A percentile compares a stretch with the other conserved stretches of the same genome.
Evolutionary conservation across 2,113 vertebrate species (phyloP).

Genomic region (Phrynosoma platyrhinos): DNA sequence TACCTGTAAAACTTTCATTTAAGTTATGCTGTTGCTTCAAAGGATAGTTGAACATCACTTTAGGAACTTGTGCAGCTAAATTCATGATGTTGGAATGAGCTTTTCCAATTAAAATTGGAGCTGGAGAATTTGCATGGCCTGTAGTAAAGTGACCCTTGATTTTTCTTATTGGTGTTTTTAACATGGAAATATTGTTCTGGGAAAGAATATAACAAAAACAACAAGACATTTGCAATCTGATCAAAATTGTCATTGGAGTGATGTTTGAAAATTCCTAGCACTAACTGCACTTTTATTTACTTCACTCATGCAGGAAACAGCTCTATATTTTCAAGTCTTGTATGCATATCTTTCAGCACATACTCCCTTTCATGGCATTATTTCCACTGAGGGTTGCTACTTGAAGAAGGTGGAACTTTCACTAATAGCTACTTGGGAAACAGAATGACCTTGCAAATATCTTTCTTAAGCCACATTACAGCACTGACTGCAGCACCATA

Average conservation of each 20-base stretch:
- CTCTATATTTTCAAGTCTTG: neutral
- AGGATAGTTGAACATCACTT: constrained; percentile 75
- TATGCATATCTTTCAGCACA: neutral
- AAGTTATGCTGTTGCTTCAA: constrained; percentile 77
- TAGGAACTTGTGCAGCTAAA: constrained; percentile 75
- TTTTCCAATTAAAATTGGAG: constrained; percentile 80
- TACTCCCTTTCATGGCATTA: neutral
- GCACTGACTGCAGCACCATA: neutral
- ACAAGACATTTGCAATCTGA: neutral
- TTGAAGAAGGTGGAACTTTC: neutral
- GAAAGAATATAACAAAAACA: neutral
- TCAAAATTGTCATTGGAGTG: neutral
- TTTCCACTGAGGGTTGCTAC: neutral
- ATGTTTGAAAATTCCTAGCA: neutral
- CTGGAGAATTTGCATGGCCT: constrained; percentile 89
- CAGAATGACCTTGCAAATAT: neutral
- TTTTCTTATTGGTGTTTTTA: constrained; percentile 81
- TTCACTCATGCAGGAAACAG: neutral
- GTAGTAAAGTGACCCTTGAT: constrained; percentile 77
- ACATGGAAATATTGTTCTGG: neutral
- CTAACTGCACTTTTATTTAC: neutral
- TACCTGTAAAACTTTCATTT: constrained; percentile 87
- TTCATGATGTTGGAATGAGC: constrained; percentile 73
- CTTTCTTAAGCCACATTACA: neutral
- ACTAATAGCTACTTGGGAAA: neutral